Evolutionary conservation across 2,113 vertebrate species (phyloP).

Genomic region (Isichthys henryi): DNA sequence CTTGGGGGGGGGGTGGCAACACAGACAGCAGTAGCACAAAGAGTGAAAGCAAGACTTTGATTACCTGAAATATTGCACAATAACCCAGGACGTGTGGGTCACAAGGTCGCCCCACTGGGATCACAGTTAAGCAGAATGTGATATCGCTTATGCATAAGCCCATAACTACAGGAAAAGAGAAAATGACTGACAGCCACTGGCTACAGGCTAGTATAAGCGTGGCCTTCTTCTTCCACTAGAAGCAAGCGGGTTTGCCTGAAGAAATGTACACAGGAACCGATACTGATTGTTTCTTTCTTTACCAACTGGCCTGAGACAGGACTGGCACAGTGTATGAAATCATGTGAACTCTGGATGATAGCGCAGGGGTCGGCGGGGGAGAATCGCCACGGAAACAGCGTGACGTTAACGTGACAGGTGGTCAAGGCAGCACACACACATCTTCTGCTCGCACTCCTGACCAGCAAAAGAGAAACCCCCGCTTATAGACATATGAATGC

Average conservation of each 20-base stretch:
- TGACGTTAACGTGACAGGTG: background rate
- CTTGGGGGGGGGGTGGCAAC: background rate
- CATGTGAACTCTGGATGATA: background rate
- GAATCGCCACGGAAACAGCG: background rate
- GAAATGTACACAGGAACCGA: background rate
- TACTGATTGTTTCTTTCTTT: background rate
- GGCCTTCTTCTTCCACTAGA: background rate
- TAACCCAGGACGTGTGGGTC: constrained; percentile 34
- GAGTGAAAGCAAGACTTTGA: constrained; percentile 25
- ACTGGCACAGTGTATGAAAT: background rate
- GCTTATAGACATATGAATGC: background rate
- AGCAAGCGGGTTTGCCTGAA: background rate
- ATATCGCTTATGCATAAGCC: background rate
- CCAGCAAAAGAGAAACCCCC: background rate
- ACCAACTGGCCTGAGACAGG: background rate
- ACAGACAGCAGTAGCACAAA: constrained; percentile 21
- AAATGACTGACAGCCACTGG: background rate
- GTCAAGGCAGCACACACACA: background rate
- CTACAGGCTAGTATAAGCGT: background rate
- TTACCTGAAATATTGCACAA: constrained; percentile 31
- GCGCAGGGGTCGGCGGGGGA: background rate
- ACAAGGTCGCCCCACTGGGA: background rate
- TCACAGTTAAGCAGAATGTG: background rate
- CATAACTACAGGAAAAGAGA: too few relatives aligned
- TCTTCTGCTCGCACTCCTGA: background rate